phyloP scores from a whole-genome alignment of 2,797 vertebrate species.

The Enteromius thamalakanensis region DNA sequence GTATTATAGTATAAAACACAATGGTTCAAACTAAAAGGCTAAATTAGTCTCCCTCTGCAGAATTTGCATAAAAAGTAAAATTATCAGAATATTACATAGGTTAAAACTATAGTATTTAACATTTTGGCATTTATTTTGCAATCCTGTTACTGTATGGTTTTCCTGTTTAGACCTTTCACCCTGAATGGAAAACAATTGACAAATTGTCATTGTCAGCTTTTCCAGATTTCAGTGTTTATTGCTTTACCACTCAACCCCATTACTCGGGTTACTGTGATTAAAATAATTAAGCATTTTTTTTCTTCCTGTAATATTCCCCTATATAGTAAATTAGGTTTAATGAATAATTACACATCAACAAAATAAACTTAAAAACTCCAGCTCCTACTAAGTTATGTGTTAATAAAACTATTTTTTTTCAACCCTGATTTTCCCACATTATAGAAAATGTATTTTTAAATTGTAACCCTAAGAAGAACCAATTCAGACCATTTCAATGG shows the following conservation, averaged over 20 bases:
- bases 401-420: background rate
- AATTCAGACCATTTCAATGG: background rate
- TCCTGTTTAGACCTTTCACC: background rate
- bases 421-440: background rate
- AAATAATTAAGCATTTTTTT: no score
- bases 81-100: background rate
- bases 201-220: no score
- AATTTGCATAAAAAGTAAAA: no score
- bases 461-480: background rate
- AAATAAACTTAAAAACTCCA: background rate
- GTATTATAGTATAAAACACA: no score
- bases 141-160: background rate
- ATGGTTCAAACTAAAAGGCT: background rate
- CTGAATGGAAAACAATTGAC: background rate
- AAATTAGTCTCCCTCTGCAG: no score
- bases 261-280: background rate
- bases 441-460: background rate
- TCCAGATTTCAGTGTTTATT: background rate
- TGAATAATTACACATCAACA: background rate
- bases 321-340: background rate
- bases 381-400: background rate
- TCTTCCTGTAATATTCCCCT: background rate
- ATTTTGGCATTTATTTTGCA: background rate
- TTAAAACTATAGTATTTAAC: background rate
- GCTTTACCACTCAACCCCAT: background rate